Evolutionary conservation across 2,797 vertebrate species (phyloP).

Genomic region (Xiphophorus birchmanni): DNA sequence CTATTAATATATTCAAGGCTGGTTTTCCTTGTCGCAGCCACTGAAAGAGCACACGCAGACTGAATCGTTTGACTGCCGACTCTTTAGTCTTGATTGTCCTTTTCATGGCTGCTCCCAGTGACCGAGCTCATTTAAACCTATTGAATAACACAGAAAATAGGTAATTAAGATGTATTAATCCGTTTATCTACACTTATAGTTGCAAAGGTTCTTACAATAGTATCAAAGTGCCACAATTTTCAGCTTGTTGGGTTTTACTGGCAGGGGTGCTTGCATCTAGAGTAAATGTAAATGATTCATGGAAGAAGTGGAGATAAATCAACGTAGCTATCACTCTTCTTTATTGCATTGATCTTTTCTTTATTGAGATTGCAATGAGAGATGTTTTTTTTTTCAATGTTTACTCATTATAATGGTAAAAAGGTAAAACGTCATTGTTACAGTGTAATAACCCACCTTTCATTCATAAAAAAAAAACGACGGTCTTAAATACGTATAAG

Average conservation of each 20-base stretch:
- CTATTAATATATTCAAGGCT: background rate
- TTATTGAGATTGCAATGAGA: background rate
- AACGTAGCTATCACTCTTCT: background rate
- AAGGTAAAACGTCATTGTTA: background rate
- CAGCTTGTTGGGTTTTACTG: background rate
- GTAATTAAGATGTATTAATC: background rate
- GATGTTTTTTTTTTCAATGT: background rate
- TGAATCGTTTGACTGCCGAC: background rate
- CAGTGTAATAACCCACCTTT: background rate
- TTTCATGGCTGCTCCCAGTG: background rate
- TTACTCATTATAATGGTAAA: background rate
- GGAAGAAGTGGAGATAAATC: background rate
- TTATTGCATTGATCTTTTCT: background rate
- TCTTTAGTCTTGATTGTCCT: background rate
- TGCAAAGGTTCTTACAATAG: background rate
- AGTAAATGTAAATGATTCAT: constrained; percentile 1
- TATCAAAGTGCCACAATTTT: background rate
- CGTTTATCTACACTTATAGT: background rate
- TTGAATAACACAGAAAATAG: background rate
- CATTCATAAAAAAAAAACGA: background rate
- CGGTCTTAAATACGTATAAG: background rate
- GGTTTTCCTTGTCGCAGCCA: background rate
- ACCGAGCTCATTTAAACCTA: background rate
- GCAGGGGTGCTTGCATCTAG: background rate
- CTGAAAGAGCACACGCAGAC: background rate